phyloP scores from a whole-genome alignment of 2,113 vertebrate genomes.

The Heteronetta atricapilla region DNA sequence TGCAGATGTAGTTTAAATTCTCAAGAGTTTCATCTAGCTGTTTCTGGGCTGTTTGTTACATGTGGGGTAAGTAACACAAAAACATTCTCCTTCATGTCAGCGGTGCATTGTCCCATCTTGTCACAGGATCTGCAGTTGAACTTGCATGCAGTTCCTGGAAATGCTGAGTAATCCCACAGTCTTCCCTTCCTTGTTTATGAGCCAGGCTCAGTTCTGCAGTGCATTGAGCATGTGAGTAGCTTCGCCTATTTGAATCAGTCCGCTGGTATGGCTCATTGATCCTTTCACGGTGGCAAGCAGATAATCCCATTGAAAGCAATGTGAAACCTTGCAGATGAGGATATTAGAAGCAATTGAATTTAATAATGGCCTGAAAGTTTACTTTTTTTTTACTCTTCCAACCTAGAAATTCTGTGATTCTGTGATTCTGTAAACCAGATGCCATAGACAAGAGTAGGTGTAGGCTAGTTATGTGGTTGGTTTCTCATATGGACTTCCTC shows the following conservation, averaged over 20 bases:
- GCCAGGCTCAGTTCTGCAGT: neutral
- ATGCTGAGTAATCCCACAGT: neutral
- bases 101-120: neutral
- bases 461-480: neutral
- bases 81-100: neutral
- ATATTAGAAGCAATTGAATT: neutral
- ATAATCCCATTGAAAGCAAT: neutral
- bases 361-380: neutral
- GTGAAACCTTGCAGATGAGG: neutral
- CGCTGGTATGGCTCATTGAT: neutral
- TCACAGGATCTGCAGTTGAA: neutral
- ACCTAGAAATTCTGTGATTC: too few relatives aligned
- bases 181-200: neutral
- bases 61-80: neutral
- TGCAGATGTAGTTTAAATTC: neutral
- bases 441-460: neutral
- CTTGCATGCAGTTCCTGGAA: neutral
- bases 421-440: too few relatives aligned
- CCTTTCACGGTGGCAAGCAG: neutral
- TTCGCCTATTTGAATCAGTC: neutral
- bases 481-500: neutral
- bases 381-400: too few relatives aligned
- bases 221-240: neutral
- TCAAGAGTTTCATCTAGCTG: neutral
- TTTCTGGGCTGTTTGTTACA: neutral